phyloP scores from a whole-genome alignment of 2,797 vertebrate species.

The Gymnopithys bicolor region DNA sequence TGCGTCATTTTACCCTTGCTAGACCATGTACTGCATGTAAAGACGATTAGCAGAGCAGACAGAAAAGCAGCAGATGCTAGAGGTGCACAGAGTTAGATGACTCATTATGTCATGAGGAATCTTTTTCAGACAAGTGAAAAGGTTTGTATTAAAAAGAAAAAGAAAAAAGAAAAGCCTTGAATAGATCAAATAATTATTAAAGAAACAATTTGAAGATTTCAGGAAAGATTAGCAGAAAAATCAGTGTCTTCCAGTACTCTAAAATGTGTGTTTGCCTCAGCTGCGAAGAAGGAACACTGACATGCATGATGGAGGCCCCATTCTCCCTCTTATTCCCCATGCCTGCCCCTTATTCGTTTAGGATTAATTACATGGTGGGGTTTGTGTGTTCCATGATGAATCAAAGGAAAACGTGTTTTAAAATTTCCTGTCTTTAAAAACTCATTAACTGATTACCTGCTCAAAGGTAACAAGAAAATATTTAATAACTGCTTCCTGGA shows the following conservation, averaged over 20 bases:
- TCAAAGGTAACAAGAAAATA: not conserved
- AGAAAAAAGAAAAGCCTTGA: not conserved
- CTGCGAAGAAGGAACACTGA: not conserved
- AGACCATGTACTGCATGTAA: not conserved
- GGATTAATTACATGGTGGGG: not conserved
- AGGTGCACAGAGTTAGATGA: constrained; percentile 36
- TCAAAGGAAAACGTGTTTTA: not conserved
- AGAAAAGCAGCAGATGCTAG: constrained; percentile 55
- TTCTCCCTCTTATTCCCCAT: not conserved
- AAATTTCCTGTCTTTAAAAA: not conserved
- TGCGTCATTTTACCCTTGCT: constrained; percentile 5
- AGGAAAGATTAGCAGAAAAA: not conserved
- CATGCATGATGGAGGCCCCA: fast-evolving
- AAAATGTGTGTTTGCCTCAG: not conserved
- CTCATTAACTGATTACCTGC: not conserved
- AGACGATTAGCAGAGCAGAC: constrained; percentile 40
- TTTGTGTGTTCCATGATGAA: not conserved
- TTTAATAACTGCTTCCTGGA: not conserved
- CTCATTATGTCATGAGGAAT: constrained; percentile 27
- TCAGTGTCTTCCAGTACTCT: not conserved
- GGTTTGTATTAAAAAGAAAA: not conserved
- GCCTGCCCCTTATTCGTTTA: not conserved
- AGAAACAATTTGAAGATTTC: not conserved
- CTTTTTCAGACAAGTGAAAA: constrained; percentile 22
- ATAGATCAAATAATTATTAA: not conserved